Evolutionary conservation across 1,140 invertebrate genomes (phyloP).

Genomic region (Heliconius nattereri): DNA sequence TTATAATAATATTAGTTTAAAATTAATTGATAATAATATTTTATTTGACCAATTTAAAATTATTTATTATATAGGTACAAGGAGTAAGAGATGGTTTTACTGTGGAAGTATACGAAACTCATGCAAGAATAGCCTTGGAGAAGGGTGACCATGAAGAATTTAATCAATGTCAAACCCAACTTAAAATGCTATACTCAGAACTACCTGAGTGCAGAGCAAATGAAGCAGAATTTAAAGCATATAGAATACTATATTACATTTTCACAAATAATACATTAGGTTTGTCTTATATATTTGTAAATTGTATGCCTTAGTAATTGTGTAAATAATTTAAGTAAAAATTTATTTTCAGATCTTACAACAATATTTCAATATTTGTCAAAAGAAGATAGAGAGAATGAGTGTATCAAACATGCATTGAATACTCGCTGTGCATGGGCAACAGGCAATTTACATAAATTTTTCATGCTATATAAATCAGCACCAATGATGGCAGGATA

Average conservation of each 20-base stretch:
- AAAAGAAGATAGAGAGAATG: conserved; percentile 89
- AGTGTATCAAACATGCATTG: conserved; percentile 93
- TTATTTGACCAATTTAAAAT: neutral
- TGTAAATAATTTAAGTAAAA: conserved; percentile 24
- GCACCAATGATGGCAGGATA: conserved; percentile 98
- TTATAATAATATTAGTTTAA: neutral
- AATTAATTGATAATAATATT: neutral
- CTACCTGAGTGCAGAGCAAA: conserved; percentile 83
- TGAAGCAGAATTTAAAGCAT: conserved; percentile 96
- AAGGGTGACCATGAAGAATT: conserved; percentile 99
- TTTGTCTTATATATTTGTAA: conserved; percentile 74
- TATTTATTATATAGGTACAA: conserved; percentile 86
- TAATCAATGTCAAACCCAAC: conserved; percentile 99
- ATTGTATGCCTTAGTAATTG: conserved; percentile 7
- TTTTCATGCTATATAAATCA: conserved; percentile 93
- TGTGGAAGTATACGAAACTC: conserved; percentile 98
- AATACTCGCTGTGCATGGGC: conserved; percentile 94
- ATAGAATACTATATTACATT: conserved; percentile 97
- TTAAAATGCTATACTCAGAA: conserved; percentile 94
- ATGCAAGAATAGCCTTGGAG: conserved; percentile 97
- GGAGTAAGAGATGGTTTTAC: conserved; percentile 96
- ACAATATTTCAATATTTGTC: conserved; percentile 92
- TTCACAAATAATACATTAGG: conserved; percentile 98
- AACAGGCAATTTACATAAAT: conserved; percentile 93
- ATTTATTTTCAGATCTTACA: conserved; percentile 90